Conservation (phyloP, 64 coral and sea anemone species). For the Dendronephthya gigantea region DNA sequence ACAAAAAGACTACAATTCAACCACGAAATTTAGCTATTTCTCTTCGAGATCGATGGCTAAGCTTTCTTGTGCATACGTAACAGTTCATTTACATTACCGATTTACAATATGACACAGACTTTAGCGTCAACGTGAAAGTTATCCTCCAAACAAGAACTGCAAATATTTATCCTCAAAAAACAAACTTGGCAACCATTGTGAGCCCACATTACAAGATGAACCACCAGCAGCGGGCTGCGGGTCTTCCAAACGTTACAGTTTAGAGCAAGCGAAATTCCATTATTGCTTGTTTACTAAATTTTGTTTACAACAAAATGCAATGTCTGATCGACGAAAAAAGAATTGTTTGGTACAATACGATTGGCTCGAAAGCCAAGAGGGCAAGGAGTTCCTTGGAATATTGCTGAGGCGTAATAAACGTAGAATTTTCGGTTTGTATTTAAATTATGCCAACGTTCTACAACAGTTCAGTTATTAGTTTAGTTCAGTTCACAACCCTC, state of each 20-base stretch:
- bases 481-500: no score
- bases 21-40: background rate
- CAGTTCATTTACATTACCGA: background rate
- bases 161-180: background rate
- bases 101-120: background rate
- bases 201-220: background rate
- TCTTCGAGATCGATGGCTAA: background rate
- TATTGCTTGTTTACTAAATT: background rate
- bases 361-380: slow-evolving; percentile 89
- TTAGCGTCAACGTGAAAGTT: background rate
- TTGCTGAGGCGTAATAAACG: slow-evolving; percentile 77
- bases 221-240: background rate
- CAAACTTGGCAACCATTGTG: background rate
- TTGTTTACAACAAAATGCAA: background rate
- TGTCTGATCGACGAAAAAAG: background rate
- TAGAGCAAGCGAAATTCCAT: background rate
- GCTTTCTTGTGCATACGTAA: background rate
- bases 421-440: slow-evolving; percentile 76
- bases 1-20: background rate
- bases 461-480: background rate
- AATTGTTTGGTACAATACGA: slow-evolving; percentile 53
- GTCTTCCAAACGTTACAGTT: background rate
- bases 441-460: no score
- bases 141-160: background rate
- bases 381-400: slow-evolving; percentile 75